These are phyloP conservation scores for Heptranchias perlo DNA, from an alignment of 2,113 vertebrate species.

Conservation along the genomic window DNA sequence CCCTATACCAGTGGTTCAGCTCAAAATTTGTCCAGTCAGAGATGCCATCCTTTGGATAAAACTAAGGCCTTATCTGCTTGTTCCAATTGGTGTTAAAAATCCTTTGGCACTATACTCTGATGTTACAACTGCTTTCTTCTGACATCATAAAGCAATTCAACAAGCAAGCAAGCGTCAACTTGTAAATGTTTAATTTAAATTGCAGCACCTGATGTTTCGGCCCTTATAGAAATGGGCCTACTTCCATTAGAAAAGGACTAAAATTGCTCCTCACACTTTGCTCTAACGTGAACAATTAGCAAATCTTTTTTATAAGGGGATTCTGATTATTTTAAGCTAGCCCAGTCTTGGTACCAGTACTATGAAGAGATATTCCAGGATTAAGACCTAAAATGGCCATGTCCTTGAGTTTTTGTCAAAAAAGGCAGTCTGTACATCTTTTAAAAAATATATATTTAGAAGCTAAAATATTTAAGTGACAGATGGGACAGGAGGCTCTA, in stretches of 20 bases:
- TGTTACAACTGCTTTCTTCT: too few relatives aligned
- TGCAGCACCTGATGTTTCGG: background rate
- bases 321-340: background rate
- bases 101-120: background rate
- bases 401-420: background rate
- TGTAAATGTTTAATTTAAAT: too few relatives aligned
- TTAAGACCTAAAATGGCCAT: background rate
- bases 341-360: background rate
- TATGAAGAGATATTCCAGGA: background rate
- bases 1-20: background rate
- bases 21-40: background rate
- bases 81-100: background rate
- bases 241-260: background rate
- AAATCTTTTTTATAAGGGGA: background rate
- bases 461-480: background rate
- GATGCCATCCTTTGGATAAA: background rate
- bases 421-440: background rate
- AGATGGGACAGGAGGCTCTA: too few relatives aligned
- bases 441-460: background rate
- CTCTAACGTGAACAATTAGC: background rate
- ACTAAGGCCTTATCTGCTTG: too few relatives aligned
- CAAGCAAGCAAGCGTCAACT: background rate
- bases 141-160: background rate
- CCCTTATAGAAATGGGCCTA: background rate
- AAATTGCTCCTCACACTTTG: background rate